Conservation (phyloP, 2,888 invertebrate species). For the Phyllotreta cruciferae region DNA sequence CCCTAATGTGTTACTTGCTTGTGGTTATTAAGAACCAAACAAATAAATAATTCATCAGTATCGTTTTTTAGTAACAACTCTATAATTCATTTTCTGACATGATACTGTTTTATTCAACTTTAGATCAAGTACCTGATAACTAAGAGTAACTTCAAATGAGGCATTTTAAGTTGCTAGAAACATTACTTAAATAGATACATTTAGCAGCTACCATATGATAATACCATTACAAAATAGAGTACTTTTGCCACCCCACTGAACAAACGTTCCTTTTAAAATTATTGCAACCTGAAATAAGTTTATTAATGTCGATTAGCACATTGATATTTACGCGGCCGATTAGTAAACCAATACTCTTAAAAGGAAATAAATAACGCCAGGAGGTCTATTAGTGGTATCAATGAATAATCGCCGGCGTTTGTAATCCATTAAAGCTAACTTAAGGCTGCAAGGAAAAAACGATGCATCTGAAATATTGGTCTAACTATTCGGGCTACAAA, state of each 20-base stretch:
- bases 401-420: slow-evolving; percentile 12
- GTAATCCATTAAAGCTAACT: slow-evolving; percentile 1
- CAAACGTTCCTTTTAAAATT: slow-evolving; percentile 29
- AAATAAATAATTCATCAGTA: too few relatives aligned
- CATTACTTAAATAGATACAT: too few relatives aligned
- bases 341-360: slow-evolving; percentile 26
- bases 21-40: neutral
- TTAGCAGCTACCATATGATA: too few relatives aligned
- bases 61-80: too few relatives aligned
- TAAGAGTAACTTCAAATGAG: too few relatives aligned
- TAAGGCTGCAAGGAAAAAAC: neutral
- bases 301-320: slow-evolving; percentile 34
- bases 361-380: slow-evolving; percentile 17
- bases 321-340: slow-evolving; percentile 33
- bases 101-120: too few relatives aligned
- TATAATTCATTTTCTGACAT: too few relatives aligned
- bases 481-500: too few relatives aligned
- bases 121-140: too few relatives aligned
- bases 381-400: slow-evolving; percentile 16
- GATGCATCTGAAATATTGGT: too few relatives aligned
- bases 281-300: slow-evolving; percentile 38
- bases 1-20: neutral
- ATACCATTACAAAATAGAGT: too few relatives aligned
- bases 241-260: neutral
- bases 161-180: too few relatives aligned